These are phyloP conservation scores for Macaca nemestrina DNA, from an alignment of 2,113 vertebrate species.

Conservation along the genomic window DNA sequence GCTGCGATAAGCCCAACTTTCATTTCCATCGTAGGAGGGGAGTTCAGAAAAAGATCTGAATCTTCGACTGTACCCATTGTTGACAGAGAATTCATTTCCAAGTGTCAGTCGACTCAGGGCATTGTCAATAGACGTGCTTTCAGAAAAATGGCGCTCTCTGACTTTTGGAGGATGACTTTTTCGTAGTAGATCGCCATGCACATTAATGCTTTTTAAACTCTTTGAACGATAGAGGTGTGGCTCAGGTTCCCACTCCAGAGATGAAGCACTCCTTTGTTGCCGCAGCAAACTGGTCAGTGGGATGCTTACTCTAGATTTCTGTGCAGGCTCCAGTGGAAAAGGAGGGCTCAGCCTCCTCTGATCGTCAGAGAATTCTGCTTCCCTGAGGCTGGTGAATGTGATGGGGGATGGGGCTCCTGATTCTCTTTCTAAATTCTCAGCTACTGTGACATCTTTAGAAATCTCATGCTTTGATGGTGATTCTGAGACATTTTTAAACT, in stretches of 20 bases:
- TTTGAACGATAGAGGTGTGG: conserved; percentile 67
- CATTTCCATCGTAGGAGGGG: conserved; percentile 81
- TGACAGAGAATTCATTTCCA: conserved; percentile 30
- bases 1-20: conserved; percentile 74
- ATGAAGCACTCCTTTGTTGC: conserved; percentile 56
- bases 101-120: conserved; percentile 47
- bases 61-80: conserved; percentile 57
- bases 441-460: conserved; percentile 57
- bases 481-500: conserved; percentile 46
- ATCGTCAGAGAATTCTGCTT: background rate
- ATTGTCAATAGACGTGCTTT: conserved; percentile 73
- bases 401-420: conserved; percentile 50
- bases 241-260: background rate
- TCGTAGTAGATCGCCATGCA: background rate
- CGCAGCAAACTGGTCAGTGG: conserved; percentile 34
- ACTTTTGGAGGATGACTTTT: conserved; percentile 52
- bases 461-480: conserved; percentile 41
- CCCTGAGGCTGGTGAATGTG: background rate
- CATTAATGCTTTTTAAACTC: conserved; percentile 77
- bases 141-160: conserved; percentile 85
- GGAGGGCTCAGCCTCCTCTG: conserved; percentile 46
- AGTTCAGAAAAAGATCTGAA: conserved; percentile 84
- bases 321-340: conserved; percentile 65
- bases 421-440: background rate
- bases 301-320: conserved; percentile 54